Evolutionary conservation across 2,113 vertebrate genomes (phyloP).

Genomic region (Saiga tatarica): DNA sequence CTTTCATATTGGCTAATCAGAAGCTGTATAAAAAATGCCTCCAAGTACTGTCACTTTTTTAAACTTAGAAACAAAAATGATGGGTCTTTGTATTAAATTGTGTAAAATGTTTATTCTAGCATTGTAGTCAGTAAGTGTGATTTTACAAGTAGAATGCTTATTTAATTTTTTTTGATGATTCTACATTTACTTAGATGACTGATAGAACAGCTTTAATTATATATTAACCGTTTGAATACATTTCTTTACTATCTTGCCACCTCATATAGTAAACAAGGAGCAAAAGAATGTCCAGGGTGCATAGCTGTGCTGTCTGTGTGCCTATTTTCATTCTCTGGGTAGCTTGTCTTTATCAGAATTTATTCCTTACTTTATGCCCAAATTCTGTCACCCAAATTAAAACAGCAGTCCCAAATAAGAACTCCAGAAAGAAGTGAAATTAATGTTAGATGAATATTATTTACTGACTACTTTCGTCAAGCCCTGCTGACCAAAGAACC

Average conservation of each 20-base stretch:
- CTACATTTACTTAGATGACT: not conserved
- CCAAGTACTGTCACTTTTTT: not conserved
- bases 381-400: constrained; percentile 2
- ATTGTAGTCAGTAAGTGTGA: not conserved
- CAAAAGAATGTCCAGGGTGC: not conserved
- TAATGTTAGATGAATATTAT: not conserved
- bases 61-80: not conserved
- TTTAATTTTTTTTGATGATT: not conserved
- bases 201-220: not conserved
- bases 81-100: not conserved
- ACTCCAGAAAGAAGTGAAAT: not conserved
- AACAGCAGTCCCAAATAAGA: not conserved
- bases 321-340: not conserved
- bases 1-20: not conserved
- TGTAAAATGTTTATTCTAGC: not conserved
- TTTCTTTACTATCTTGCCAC: not conserved
- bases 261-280: not conserved
- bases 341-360: not conserved
- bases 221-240: not conserved
- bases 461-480: not conserved
- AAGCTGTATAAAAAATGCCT: not conserved
- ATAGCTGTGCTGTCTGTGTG: not conserved
- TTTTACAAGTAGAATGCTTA: not conserved
- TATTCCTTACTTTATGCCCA: not conserved
- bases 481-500: not conserved